These are phyloP conservation scores for Chelonus insularis DNA, from an alignment of 1,140 invertebrate genomes.

Conservation along the genomic window DNA sequence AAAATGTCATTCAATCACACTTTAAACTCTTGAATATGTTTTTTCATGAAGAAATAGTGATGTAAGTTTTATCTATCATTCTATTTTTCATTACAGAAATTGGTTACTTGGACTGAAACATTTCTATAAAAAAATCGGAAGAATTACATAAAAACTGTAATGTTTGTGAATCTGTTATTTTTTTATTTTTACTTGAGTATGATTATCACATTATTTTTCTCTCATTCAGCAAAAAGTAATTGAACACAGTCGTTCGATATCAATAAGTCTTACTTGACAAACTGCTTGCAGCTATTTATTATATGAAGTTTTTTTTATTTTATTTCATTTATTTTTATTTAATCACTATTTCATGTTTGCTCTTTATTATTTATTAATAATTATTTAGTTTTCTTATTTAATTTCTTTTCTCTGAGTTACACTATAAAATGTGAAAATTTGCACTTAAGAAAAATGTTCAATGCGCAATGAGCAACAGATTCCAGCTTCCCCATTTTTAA, in stretches of 20 bases:
- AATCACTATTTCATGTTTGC: constrained; percentile 8
- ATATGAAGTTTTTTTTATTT: constrained; percentile 17
- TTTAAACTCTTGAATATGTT: too few relatives aligned
- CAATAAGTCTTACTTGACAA: constrained; percentile 35
- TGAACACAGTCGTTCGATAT: constrained; percentile 40
- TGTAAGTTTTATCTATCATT: too few relatives aligned
- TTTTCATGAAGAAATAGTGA: too few relatives aligned
- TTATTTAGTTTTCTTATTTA: constrained; percentile 6
- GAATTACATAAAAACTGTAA: not conserved
- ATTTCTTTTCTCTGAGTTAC: constrained; percentile 22
- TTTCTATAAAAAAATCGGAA: too few relatives aligned
- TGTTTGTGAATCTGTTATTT: constrained; percentile 17
- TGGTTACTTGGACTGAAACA: too few relatives aligned
- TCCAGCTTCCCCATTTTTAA: constrained; percentile 25
- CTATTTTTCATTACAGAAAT: too few relatives aligned
- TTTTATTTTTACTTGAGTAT: constrained; percentile 22
- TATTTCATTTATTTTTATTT: constrained; percentile 3
- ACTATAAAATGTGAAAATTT: constrained; percentile 40
- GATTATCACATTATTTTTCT: constrained; percentile 33
- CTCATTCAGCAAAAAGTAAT: constrained; percentile 33
- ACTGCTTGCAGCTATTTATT: constrained; percentile 32
- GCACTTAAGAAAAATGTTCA: constrained; percentile 33
- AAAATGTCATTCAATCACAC: too few relatives aligned
- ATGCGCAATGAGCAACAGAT: constrained; percentile 32
- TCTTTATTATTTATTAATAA: not conserved